Evolutionary conservation across 2,888 invertebrate species (phyloP).

Genomic region (Nasonia oneida): DNA sequence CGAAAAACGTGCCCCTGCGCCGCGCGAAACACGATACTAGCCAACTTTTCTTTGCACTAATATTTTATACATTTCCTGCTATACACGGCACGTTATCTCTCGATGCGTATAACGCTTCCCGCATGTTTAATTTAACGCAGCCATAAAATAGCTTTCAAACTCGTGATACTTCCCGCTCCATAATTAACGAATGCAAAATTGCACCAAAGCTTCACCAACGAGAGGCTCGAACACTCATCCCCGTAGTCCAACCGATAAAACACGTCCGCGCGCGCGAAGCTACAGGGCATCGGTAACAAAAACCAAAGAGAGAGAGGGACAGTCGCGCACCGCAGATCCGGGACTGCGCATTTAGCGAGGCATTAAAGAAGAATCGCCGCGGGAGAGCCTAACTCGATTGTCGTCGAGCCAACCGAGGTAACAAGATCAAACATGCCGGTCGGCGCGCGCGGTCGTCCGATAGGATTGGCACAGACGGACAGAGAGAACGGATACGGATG

Average conservation of each 20-base stretch:
- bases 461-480: constrained; percentile 63
- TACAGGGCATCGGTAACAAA: background rate
- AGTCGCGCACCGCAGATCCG: background rate
- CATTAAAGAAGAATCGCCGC: constrained; percentile 56
- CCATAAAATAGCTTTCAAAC: constrained; percentile 15
- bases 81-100: background rate
- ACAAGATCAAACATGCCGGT: constrained; percentile 72
- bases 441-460: constrained; percentile 27
- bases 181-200: background rate
- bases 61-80: background rate
- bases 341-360: constrained; percentile 23
- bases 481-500: constrained; percentile 51
- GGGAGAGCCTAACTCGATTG: constrained; percentile 64
- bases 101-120: background rate
- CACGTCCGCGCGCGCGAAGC: background rate
- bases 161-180: background rate
- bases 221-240: background rate
- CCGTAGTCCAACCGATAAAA: background rate
- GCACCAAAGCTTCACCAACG: background rate
- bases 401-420: constrained; percentile 67
- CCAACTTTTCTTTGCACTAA: no score
- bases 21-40: no score
- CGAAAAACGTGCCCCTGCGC: background rate
- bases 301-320: background rate
- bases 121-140: background rate